Base-by-base conservation (phyloP, 2,113 vertebrate genomes). In the Thermophis baileyi region DNA sequence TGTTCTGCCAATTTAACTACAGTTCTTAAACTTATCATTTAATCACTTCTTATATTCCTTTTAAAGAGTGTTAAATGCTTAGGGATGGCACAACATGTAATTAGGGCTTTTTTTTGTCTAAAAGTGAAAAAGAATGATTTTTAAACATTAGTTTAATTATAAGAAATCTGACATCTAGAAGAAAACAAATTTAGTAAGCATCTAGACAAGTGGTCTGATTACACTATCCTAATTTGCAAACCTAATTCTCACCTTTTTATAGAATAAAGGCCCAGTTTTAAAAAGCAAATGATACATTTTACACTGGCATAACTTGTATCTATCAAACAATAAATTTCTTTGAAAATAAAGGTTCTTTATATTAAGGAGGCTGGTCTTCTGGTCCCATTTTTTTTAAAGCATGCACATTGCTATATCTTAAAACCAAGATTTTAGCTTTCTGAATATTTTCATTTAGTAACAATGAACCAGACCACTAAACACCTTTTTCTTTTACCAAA, bases 211-310 rank as follows among this genome's bases (percentile, higher is more conserved):
- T 95, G 98, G 97, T 97, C 98, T 98, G 98, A 99, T 99, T 98
- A 98, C 98, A 98, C 98, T 97, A 98, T 98, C 98, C 98, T 99
- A 99, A 99, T 99, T 98, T 98, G 98, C 98, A 97, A 98, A 98
- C 97, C 98, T 99, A 99, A 99, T 99, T 99, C 99, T 99, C 99
- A 99, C 98, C 98, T 99, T 98, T 98, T 98, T 98, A 97, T 94
- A 92, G 93, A 97, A 95, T 95, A 97, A 97, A 98, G 98, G 98
- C 98, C 98, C 97, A 98, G 98, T 97, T 98, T 98, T 98, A 98
- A 97, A 44, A 98, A 97, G 95, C 95, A 97, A 99, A 99, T 98
- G 99, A 99, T 98, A 98, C 98, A 98, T 99, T 98, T 98, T 98
- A 98, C 98, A 98, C 98, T 98, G 98, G 98, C 98, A 98, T 98